These are phyloP conservation scores for Zeugodacus cucurbitae DNA, from an alignment of 1,140 invertebrate species.

Conservation along the genomic window DNA sequence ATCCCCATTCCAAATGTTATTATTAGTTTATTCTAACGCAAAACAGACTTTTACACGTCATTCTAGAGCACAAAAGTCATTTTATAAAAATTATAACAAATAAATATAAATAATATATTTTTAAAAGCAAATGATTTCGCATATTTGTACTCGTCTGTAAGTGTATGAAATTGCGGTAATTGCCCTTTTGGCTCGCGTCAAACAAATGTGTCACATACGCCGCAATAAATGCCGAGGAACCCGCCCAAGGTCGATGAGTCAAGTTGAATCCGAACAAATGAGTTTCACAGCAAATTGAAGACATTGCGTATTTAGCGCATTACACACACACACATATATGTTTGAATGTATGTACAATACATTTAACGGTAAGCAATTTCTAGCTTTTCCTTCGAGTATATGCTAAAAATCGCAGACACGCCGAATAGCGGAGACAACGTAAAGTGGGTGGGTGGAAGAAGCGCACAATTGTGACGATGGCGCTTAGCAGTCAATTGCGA, in stretches of 20 bases:
- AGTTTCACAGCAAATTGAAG: not conserved
- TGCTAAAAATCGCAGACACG: not conserved
- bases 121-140: not conserved
- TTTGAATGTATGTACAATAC: not conserved
- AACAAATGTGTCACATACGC: slow-evolving; percentile 10
- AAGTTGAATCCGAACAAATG: not conserved
- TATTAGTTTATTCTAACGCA: too few relatives aligned
- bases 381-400: not conserved
- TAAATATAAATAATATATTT: not conserved
- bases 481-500: not conserved
- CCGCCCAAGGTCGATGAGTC: slow-evolving; percentile 16
- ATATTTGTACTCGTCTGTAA: not conserved
- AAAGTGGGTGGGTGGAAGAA: not conserved
- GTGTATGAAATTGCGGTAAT: not conserved
- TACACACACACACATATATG: too few relatives aligned
- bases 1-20: too few relatives aligned
- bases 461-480: not conserved
- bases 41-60: too few relatives aligned
- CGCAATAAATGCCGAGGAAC: not conserved
- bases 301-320: not conserved
- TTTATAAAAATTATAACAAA: not conserved
- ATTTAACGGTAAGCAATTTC: not conserved
- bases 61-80: too few relatives aligned
- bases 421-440: not conserved
- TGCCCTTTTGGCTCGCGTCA: not conserved